Evolutionary conservation across 2,797 vertebrate species (phyloP), one percentile per base, ranked within the genome.

Genomic region (Lacerta agilis): DNA sequence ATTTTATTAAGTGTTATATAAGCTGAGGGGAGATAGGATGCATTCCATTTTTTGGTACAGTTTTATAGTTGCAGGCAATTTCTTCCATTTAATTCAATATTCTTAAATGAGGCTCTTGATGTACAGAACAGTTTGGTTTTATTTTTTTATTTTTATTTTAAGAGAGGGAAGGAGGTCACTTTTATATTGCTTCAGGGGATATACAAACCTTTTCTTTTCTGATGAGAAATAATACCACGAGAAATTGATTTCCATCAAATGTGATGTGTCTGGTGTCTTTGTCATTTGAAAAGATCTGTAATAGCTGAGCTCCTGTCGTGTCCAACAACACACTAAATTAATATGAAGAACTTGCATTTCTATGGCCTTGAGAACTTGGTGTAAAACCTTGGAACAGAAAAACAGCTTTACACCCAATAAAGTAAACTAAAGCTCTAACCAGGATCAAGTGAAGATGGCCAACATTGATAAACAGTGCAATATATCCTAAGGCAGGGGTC

Each of bases 271-370:
- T 61, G 58, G 27, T 77, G 79, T 17, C 0, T 61, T 1, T 69
- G 33, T 45, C 80, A 3, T 71, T 90, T 82, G 58, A 86, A 80
- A 82, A 86, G 58, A 43, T 2, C 79, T 7, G n/a, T 88, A 38
- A 73, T 77, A 90, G 0, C 2, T 71, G 3, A 81, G 0, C 49
- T 27, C 41, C 0, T 41, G 4, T 79, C 69, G 41, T 69, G 83
- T 0, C 0, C 75, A 25, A 38, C 72, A 79, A 2, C 8, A 89
- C 8, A 6, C 36, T 86, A 38, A 5, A 82, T 10, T n/a, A 89
- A 76, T 79, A 76, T 77, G 86, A 55, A 82, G n/a, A 33, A 79
- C 92, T 90, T 41, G n/a, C 86, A 72, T 41, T 83, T 13, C 36
- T 84, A 85, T 83, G 29, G 71, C n/a, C 71, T 71, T 71, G 29